These are phyloP conservation scores for Pogonomyrmex californicus DNA, from an alignment of 1,140 invertebrate species.

Conservation along the genomic window DNA sequence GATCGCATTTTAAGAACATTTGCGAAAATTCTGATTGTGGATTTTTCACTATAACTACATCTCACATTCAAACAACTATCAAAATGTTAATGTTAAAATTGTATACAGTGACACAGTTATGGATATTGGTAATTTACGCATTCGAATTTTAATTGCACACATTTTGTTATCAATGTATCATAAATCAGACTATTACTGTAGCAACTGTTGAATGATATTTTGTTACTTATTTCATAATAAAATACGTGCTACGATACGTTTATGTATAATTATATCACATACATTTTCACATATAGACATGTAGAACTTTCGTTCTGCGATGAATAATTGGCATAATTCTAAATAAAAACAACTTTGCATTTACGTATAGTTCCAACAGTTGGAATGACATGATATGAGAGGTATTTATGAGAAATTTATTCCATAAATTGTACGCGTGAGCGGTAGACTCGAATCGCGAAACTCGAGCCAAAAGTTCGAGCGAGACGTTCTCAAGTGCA, in stretches of 20 bases:
- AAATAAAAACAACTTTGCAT: slow-evolving; percentile 25
- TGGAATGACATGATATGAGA: slow-evolving; percentile 6
- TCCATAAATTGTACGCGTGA: slow-evolving; percentile 48
- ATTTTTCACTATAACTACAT: background rate
- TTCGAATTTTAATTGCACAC: background rate
- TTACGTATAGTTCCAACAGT: slow-evolving; percentile 12
- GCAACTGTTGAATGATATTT: background rate
- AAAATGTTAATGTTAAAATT: background rate
- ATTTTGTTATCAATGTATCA: background rate
- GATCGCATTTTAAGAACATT: background rate
- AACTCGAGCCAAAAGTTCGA: slow-evolving; percentile 59
- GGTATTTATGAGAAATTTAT: slow-evolving; percentile 41
- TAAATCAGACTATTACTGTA: slow-evolving; percentile 21
- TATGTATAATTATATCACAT: slow-evolving; percentile 14
- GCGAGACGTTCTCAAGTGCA: slow-evolving; percentile 51
- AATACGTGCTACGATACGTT: slow-evolving; percentile 3
- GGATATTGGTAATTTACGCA: slow-evolving; percentile 27
- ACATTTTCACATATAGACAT: background rate
- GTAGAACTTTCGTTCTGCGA: slow-evolving; percentile 40
- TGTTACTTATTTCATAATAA: slow-evolving; percentile 30
- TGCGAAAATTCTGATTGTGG: background rate
- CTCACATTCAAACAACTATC: background rate
- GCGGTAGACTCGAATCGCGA: slow-evolving; percentile 43
- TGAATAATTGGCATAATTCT: slow-evolving; percentile 46
- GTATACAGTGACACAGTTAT: background rate